Conservation (phyloP, 2,797 vertebrate species). For the Diplodus puntazzo region DNA sequence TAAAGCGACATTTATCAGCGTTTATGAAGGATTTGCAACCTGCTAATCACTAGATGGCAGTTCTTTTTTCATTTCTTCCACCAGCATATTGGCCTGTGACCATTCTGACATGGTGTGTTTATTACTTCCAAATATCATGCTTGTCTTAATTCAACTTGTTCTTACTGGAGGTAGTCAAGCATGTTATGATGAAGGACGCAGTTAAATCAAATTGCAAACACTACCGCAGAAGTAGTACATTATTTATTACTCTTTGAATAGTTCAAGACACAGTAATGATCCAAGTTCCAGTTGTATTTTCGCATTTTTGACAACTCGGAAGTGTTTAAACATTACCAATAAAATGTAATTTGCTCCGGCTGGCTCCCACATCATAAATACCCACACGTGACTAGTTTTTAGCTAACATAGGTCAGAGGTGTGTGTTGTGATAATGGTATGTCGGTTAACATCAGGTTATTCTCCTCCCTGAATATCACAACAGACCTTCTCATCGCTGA, state of each 20-base stretch:
- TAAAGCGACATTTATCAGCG: constrained; percentile 49
- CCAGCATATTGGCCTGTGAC: not conserved
- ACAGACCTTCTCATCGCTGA: too few relatives aligned
- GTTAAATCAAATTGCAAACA: not conserved
- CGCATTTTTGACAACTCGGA: too few relatives aligned
- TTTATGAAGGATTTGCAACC: constrained; percentile 39
- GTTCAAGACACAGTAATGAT: not conserved
- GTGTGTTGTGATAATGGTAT: too few relatives aligned
- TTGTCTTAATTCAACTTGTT: not conserved
- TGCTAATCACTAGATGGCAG: constrained; percentile 52
- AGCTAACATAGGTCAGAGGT: too few relatives aligned
- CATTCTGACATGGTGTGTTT: not conserved
- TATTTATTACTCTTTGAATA: not conserved
- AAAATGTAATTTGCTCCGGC: too few relatives aligned
- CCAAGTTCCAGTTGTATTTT: too few relatives aligned
- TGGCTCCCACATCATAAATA: too few relatives aligned
- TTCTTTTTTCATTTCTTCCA: constrained; percentile 18
- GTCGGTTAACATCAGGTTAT: too few relatives aligned
- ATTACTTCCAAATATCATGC: not conserved
- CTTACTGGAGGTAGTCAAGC: not conserved
- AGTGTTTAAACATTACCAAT: too few relatives aligned
- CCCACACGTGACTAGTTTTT: too few relatives aligned
- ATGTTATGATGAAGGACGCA: not conserved
- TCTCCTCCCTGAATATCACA: too few relatives aligned
- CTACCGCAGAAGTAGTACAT: not conserved